Evolutionary conservation across 30 jellyfish, hydroid and myxozoan species (phyloP).

Genomic region (Catostylus mosaicus): DNA sequence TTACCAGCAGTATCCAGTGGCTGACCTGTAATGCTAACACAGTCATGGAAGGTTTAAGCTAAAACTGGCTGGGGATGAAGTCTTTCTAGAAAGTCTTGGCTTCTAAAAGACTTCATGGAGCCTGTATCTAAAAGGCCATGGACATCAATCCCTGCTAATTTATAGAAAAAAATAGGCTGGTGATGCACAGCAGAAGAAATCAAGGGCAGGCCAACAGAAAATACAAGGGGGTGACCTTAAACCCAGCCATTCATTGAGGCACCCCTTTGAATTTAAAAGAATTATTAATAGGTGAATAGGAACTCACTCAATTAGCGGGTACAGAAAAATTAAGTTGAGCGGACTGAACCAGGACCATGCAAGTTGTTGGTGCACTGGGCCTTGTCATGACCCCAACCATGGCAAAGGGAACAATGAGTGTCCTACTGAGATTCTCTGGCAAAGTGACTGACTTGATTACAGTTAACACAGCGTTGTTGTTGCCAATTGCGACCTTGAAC

Average conservation of each 20-base stretch:
- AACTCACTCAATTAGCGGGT: slow-evolving; percentile 1
- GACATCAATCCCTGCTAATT: slow-evolving; percentile 20
- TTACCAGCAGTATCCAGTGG: slow-evolving; percentile 25
- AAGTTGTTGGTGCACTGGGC: not conserved
- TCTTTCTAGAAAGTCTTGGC: not conserved
- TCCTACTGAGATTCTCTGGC: not conserved
- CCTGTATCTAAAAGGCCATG: slow-evolving; percentile 44
- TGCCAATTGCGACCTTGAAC: not conserved
- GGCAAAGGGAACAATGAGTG: not conserved
- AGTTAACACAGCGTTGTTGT: not conserved
- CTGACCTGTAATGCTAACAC: slow-evolving; percentile 47
- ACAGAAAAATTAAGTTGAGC: not conserved
- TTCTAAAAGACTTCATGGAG: slow-evolving; percentile 45
- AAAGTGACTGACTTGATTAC: slow-evolving; percentile 1
- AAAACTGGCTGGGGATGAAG: slow-evolving; percentile 15
- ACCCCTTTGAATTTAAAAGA: no score
- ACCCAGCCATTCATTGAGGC: slow-evolving; percentile 46
- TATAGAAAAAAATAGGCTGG: slow-evolving; percentile 5
- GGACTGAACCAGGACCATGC: not conserved
- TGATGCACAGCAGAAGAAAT: not conserved
- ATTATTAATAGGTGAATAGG: not conserved
- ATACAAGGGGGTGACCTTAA: slow-evolving; percentile 34
- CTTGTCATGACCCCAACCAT: not conserved
- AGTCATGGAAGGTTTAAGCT: not conserved
- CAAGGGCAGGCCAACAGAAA: not conserved